These are phyloP conservation scores for Periphyllus acericola DNA, from an alignment of 2,888 invertebrate genomes.

Conservation along the genomic window DNA sequence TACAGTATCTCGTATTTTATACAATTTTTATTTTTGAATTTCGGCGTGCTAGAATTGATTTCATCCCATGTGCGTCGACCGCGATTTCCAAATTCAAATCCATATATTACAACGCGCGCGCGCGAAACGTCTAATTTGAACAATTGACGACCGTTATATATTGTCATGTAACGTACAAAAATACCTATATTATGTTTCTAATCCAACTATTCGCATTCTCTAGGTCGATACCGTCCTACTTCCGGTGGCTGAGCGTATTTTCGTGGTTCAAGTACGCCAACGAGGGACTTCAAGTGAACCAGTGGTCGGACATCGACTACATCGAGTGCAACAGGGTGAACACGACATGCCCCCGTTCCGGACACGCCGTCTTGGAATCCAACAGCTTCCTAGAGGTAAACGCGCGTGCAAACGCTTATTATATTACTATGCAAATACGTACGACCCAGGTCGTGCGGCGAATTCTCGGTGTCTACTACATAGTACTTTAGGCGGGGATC, in stretches of 20 bases:
- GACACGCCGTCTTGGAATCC: constrained; percentile 80
- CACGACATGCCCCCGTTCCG: constrained; percentile 81
- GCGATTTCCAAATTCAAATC: too few relatives aligned
- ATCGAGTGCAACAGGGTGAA: constrained; percentile 81
- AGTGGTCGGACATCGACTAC: constrained; percentile 82
- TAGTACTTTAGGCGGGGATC: too few relatives aligned
- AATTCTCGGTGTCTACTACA: too few relatives aligned
- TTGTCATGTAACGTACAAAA: too few relatives aligned
- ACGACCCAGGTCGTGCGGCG: too few relatives aligned
- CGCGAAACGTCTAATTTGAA: not conserved
- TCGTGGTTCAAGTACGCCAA: constrained; percentile 95
- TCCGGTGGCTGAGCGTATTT: constrained; percentile 86
- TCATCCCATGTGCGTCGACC: too few relatives aligned
- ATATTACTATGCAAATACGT: too few relatives aligned
- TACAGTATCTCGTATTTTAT: too few relatives aligned
- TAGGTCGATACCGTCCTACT: constrained; percentile 85
- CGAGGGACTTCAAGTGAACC: constrained; percentile 87
- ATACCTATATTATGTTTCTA: too few relatives aligned
- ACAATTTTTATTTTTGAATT: too few relatives aligned
- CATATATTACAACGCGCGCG: not conserved
- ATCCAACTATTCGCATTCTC: constrained; percentile 61
- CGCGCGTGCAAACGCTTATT: not conserved
- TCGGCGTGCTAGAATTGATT: too few relatives aligned
- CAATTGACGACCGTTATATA: too few relatives aligned
- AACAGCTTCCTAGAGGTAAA: constrained; percentile 80